Base-by-base conservation (phyloP, 2,888 invertebrate genomes). In the Diaphora mendica region DNA sequence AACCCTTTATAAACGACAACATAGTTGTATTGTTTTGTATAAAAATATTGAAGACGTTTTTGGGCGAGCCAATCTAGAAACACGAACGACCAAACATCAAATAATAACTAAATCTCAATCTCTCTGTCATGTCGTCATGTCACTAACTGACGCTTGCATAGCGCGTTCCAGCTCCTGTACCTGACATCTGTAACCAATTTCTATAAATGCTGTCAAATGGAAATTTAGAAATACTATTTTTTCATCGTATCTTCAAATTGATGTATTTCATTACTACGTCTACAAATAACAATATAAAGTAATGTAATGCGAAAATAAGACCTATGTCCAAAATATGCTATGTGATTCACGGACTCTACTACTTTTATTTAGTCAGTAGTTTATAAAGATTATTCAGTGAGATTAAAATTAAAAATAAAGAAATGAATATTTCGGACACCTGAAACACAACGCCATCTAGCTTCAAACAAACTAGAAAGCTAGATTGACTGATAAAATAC, bases 71-170 rank as follows among this genome's bases (percentile, higher is more conserved):
- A 77, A 74, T 75, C 68, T 67, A 76, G 76, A 66, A 75, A 77
- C 84, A 81, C 35, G 82, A 83, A 80, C 69, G 79, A 64, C 82
- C 86, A 86, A 87, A 87, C 85, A 86, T 83, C 82, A 86, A n/a
- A n/a, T n/a, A n/a, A n/a, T n/a, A n/a, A 86, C 82, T 80, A 72
- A 70, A 51, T 68, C 66, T n/a, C 76, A 68, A 71, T 75, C 73
- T 75, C 73, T 70, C 74, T 78, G 79, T 82, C 82, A 81, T 78
- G 59, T 73, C 73, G 79, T 81, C 79, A 79, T 78, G 65, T 76
- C 76, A 76, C 62, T 77, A 67, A 83, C 82, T 79, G 80, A 80
- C 82, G 84, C 83, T 77, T 76, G 42, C 42, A 17, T 35, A 26
- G 35, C 55, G 72, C 79, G 82, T 83, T 82, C 72, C 82, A 77